phyloP scores from a whole-genome alignment of 2,113 vertebrate species.

The Amia ocellicauda region DNA sequence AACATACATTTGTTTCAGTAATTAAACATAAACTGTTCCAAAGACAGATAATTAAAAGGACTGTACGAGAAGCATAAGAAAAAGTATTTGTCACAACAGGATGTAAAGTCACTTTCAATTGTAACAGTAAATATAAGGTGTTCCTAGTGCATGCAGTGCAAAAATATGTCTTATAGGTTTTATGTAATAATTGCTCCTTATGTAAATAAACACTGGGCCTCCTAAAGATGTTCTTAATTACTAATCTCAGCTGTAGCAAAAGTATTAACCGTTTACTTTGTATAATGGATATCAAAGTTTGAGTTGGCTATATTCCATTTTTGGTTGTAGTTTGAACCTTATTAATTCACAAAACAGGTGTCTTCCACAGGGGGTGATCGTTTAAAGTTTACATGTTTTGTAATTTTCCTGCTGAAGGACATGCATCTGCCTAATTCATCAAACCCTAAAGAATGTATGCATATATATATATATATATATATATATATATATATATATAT shows the following conservation, averaged over 20 bases:
- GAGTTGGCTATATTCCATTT: background rate
- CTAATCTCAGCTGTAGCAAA: background rate
- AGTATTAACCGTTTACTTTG: background rate
- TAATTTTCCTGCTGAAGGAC: background rate
- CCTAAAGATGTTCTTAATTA: background rate
- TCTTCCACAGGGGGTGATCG: conserved; percentile 10
- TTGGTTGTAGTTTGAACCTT: conserved; percentile 7
- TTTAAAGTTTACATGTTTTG: background rate
- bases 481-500: conserved; percentile 10
- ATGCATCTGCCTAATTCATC: conserved; percentile 10
- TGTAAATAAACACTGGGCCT: too few species aligned
- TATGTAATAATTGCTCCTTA: too few species aligned
- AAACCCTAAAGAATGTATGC: conserved; percentile 10
- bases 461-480: too few species aligned
- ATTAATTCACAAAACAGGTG: conserved; percentile 20
- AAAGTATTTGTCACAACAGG: too few species aligned
- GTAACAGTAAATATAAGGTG: too few species aligned
- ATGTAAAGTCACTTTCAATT: too few species aligned
- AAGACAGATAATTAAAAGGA: too few species aligned
- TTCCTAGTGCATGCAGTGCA: too few species aligned
- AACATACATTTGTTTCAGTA: too few species aligned
- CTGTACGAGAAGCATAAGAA: too few species aligned
- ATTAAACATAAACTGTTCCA: too few species aligned
- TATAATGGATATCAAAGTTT: background rate
- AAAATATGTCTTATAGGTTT: too few species aligned